Conservation (phyloP, 2,113 vertebrate genomes). For the Upupa epops region DNA sequence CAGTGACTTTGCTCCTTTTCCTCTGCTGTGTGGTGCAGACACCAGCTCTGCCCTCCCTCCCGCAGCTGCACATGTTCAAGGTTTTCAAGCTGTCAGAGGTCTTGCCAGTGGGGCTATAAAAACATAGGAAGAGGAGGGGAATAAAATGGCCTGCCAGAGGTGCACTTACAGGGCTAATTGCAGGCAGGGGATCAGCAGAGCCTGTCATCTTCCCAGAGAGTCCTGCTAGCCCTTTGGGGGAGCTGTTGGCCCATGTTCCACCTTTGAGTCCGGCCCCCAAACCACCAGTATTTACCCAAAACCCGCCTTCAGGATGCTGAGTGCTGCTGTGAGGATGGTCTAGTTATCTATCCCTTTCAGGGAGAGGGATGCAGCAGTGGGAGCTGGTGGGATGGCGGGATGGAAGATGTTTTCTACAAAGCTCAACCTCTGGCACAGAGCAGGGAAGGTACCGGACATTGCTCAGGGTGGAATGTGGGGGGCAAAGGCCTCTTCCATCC, state of each 20-base stretch:
- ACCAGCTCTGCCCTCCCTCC: neutral
- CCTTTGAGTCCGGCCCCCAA: neutral
- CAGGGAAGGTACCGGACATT: accelerated
- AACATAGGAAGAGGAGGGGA: neutral
- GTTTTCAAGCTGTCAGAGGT: neutral
- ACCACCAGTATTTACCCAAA: neutral
- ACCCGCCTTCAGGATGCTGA: neutral
- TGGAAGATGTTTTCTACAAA: neutral
- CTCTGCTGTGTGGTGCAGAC: neutral
- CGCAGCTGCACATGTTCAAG: neutral
- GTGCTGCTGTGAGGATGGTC: neutral
- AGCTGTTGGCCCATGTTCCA: neutral
- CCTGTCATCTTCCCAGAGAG: neutral
- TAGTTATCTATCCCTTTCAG: neutral
- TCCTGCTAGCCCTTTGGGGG: neutral
- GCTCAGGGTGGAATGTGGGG: neutral
- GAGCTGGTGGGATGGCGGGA: neutral
- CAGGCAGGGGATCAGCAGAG: neutral
- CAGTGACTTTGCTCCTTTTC: neutral
- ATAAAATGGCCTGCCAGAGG: neutral
- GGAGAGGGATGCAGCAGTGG: neutral
- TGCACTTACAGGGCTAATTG: neutral
- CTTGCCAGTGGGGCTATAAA: neutral
- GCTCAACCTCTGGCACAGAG: neutral
- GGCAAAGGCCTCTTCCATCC: neutral